phyloP scores from a whole-genome alignment of 1,140 invertebrate species.

The Colletes latitarsis region DNA sequence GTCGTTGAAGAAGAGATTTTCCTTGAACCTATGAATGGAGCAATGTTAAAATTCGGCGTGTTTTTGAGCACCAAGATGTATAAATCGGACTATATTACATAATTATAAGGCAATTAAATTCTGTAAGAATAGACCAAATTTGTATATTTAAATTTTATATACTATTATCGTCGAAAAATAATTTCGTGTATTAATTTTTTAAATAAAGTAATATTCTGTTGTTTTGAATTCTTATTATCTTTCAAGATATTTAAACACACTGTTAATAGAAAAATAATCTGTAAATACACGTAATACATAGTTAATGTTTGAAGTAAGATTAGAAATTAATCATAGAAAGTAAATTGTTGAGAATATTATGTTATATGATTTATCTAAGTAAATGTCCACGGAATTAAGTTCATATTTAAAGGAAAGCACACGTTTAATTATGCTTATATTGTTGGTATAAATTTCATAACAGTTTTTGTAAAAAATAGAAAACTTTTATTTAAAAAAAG shows the following conservation, averaged over 20 bases:
- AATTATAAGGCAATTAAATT: conserved; percentile 23
- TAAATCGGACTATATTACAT: conserved; percentile 80
- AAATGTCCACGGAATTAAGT: not conserved
- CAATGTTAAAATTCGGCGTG: conserved; percentile 81
- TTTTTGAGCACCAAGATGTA: conserved; percentile 84
- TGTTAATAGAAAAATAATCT: no score
- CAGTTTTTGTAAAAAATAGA: conserved; percentile 17
- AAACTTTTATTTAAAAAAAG: conserved; percentile 25
- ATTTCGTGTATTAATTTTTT: no score
- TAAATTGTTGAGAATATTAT: not conserved
- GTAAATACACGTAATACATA: no score
- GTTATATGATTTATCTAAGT: not conserved
- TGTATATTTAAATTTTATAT: no score
- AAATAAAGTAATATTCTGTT: no score
- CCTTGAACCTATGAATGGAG: conserved; percentile 79
- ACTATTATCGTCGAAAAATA: no score
- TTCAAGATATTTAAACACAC: no score
- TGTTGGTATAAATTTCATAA: not conserved
- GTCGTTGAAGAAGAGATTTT: conserved; percentile 78
- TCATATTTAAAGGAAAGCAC: not conserved
- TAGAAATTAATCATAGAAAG: no score
- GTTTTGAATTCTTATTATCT: no score
- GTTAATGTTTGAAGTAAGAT: no score
- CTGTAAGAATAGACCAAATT: not conserved
- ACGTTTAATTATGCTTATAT: not conserved